These are phyloP conservation scores for Tachyglossus aculeatus DNA, from an alignment of 2,797 vertebrate species.

Conservation along the genomic window DNA sequence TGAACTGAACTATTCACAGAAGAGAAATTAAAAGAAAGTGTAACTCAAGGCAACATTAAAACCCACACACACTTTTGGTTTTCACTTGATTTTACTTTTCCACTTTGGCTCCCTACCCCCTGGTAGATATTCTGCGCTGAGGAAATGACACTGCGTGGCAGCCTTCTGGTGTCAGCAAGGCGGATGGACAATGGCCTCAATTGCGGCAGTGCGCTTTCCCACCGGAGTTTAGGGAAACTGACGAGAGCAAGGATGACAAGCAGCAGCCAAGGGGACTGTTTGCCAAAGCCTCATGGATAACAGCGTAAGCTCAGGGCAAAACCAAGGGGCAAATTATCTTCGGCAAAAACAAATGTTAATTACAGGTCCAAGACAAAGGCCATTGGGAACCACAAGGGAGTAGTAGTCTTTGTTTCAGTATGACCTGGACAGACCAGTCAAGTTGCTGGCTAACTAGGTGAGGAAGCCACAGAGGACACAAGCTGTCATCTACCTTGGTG, in stretches of 20 bases:
- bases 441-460: too few species aligned
- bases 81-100: conserved; percentile 46
- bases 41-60: conserved; percentile 58
- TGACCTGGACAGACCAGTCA: conserved; percentile 15
- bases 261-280: too few species aligned
- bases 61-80: conserved; percentile 46
- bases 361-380: conserved; percentile 35
- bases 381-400: conserved; percentile 35
- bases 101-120: conserved; percentile 39
- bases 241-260: too few species aligned
- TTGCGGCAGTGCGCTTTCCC: too few species aligned
- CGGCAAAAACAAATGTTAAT: conserved; percentile 30
- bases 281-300: conserved; percentile 49
- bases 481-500: neutral
- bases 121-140: conserved; percentile 50
- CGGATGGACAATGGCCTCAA: too few species aligned
- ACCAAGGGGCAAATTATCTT: conserved; percentile 35
- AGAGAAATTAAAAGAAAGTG: conserved; percentile 48
- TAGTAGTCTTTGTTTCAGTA: conserved; percentile 12
- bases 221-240: too few species aligned
- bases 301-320: too few species aligned
- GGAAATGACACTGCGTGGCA: too few species aligned
- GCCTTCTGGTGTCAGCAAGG: too few species aligned
- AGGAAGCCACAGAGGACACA: neutral
- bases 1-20: conserved; percentile 43